Evolutionary conservation across 92 coral and sea anemone genomes (phyloP), one percentile per base, ranked within the genome.

Genomic region (Umimayanthus kanabou): DNA sequence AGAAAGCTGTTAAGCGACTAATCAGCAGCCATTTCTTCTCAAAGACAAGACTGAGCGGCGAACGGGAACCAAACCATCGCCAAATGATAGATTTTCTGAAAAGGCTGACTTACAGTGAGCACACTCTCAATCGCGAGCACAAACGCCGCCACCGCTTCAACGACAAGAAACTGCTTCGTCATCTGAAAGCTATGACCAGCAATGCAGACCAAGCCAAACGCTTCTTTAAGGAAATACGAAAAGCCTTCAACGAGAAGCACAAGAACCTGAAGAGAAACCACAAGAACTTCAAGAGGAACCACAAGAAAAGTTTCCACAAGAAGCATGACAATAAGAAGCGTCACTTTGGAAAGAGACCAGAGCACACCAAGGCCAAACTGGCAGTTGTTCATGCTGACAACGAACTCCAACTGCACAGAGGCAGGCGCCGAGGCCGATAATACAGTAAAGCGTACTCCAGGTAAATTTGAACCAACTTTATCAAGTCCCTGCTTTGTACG

Each of bases 61-160:
- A 66, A 0, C 82, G 30, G 4, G 23, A 13, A 15, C 64, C 39
- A 30, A 69, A 15, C 43, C 78, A 45, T 9, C 64, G 47, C 78
- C 57, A 70, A 53, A 30, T 83, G 43, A 69, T 39, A 14, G 87
- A 83, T 58, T 81, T 81, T 61, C 74, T 81, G 74, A 61, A 81
- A 39, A 39, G 39, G 26, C 57, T 45, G 28, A n/a, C 25, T 28
- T 47, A 25, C 66, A 50, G 50, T 43, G 77, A 70, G 0, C 18
- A 53, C 15, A 0, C 0, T 18, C 25, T 26, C 10, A 47, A 26
- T 13, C 39, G 8, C 15, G 22, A 40, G 66, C 47, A 8, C 28
- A 80, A 57, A 66, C 20, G 18, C 33, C 29, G 39, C 20, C 75
- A 40, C 47, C 5, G 1, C 40, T 22, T 23, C 25, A 61, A 61